Evolutionary conservation across 2,888 invertebrate species (phyloP).

Genomic region (Allygus modestus): DNA sequence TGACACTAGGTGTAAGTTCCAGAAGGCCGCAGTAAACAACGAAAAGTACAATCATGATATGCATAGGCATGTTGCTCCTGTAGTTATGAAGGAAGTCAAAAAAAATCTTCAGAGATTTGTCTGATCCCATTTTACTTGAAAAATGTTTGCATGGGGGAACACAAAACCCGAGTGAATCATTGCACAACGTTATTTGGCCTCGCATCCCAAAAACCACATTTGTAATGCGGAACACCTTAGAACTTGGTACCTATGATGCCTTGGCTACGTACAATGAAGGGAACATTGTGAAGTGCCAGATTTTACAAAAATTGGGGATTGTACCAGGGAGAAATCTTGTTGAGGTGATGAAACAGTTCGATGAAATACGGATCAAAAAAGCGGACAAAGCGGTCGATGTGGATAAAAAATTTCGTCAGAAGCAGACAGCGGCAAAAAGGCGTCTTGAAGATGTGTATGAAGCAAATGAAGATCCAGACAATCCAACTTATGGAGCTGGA

Average conservation of each 20-base stretch:
- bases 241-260: conserved; percentile 13
- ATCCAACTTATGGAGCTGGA: conserved; percentile 15
- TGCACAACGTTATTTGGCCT: conserved; percentile 30
- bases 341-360: background rate
- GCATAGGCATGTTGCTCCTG: conserved; percentile 9
- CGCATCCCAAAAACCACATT: conserved; percentile 29
- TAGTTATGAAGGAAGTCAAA: conserved; percentile 64
- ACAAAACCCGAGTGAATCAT: conserved; percentile 25
- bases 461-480: conserved; percentile 10
- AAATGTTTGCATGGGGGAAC: conserved; percentile 33
- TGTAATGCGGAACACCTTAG: conserved; percentile 25
- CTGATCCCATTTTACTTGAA: conserved; percentile 62
- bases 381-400: background rate
- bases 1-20: conserved; percentile 69
- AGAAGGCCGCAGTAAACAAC: conserved; percentile 52
- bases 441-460: conserved; percentile 1
- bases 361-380: background rate
- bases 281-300: background rate
- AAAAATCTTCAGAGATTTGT: conserved; percentile 64
- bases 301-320: conserved; percentile 3
- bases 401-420: conserved; percentile 6
- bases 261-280: conserved; percentile 11
- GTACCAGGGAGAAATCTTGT: conserved; percentile 7
- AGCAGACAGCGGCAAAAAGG: background rate
- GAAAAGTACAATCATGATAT: conserved; percentile 20